A percentile compares a stretch with the other conserved stretches of the same genome.
Evolutionary conservation across 1,140 invertebrate genomes (phyloP).

Genomic region (Brachionus manjavacas): DNA sequence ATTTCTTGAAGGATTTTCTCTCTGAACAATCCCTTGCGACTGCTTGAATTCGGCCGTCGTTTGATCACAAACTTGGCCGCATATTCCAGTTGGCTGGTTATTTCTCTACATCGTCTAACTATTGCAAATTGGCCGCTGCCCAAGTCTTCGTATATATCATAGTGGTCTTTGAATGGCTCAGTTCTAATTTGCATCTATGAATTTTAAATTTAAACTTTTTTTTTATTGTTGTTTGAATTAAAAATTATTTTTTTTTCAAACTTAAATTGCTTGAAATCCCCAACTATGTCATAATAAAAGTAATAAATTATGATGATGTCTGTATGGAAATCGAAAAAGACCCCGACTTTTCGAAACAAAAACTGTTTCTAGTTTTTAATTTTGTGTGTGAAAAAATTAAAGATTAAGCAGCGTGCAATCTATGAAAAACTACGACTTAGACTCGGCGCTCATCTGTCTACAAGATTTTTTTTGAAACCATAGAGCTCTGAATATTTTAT

Average conservation of each 20-base stretch:
- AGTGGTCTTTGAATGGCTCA: slow-evolving; percentile 18
- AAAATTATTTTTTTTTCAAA: neutral
- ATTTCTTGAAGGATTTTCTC: slow-evolving; percentile 62
- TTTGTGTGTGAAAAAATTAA: neutral
- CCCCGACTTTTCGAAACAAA: neutral
- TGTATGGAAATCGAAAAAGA: neutral
- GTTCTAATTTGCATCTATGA: slow-evolving; percentile 42
- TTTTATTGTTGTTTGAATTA: neutral
- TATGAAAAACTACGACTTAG: neutral
- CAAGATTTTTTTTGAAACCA: neutral
- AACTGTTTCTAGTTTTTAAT: neutral
- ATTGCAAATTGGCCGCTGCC: slow-evolving; percentile 88
- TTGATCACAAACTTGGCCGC: slow-evolving; percentile 92
- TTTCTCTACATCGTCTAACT: slow-evolving; percentile 79
- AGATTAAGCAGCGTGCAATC: neutral
- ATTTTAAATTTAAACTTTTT: slow-evolving; percentile 7
- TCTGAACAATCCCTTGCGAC: slow-evolving; percentile 49
- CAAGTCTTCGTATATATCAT: slow-evolving; percentile 32
- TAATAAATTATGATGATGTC: slow-evolving; percentile 9
- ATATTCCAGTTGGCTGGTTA: slow-evolving; percentile 74
- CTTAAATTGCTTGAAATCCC: neutral
- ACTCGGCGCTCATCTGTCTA: neutral
- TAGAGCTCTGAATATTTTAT: neutral
- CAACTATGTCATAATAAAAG: slow-evolving; percentile 14
- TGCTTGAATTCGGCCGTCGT: slow-evolving; percentile 57